A percentile compares a stretch with the other conserved stretches of the same genome.
These are phyloP conservation scores for Passer domesticus DNA, from an alignment of 2,113 vertebrate species.

Conservation along the genomic window DNA sequence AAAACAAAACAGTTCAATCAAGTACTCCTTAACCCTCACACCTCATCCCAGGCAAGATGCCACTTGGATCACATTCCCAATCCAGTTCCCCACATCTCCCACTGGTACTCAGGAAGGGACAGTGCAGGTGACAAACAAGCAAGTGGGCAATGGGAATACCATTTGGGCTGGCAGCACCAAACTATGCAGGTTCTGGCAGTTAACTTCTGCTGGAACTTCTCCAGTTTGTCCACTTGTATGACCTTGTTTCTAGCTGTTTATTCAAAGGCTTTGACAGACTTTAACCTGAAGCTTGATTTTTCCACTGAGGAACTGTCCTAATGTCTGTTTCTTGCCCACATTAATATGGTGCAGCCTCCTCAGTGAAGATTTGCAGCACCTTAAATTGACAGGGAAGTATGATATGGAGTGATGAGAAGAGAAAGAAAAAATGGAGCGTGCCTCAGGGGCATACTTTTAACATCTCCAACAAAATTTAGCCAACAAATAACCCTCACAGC, in stretches of 20 bases:
- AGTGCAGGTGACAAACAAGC: not conserved
- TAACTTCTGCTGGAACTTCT: not conserved
- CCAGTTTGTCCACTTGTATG: not conserved
- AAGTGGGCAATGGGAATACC: accelerated
- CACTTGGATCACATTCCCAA: accelerated
- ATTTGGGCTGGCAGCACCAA: not conserved
- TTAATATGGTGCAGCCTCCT: not conserved
- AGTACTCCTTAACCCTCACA: not conserved
- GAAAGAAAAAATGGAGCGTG: not conserved
- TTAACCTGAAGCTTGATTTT: not conserved
- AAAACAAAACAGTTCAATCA: accelerated
- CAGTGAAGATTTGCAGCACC: not conserved
- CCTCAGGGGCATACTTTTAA: not conserved
- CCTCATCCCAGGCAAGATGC: not conserved
- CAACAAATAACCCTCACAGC: not conserved
- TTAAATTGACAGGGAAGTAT: not conserved
- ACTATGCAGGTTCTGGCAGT: not conserved
- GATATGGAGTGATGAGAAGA: not conserved
- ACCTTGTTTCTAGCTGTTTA: not conserved
- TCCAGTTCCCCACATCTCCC: not conserved
- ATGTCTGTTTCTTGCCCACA: not conserved
- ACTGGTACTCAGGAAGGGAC: not conserved
- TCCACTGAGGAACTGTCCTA: not conserved
- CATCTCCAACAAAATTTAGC: not conserved
- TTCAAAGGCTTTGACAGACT: not conserved